Conservation (phyloP, 2,113 vertebrate genomes). For the Urocynchramus pylzowi region DNA sequence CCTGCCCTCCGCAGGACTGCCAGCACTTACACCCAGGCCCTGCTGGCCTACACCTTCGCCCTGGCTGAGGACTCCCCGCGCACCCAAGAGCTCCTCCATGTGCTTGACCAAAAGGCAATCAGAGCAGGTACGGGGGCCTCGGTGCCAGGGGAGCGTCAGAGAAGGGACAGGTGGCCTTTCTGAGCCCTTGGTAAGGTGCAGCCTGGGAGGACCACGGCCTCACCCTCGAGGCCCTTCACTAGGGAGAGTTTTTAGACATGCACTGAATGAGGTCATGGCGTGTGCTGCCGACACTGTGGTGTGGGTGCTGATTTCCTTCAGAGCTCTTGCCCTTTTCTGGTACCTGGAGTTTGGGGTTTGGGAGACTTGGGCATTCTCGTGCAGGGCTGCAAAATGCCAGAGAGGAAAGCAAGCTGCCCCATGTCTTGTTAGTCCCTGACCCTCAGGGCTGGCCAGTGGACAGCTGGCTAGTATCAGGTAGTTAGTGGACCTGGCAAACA, state of each 20-base stretch:
- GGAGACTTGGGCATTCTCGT: background rate
- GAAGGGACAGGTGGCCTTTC: background rate
- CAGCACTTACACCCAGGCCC: conserved; percentile 77
- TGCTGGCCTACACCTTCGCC: conserved; percentile 85
- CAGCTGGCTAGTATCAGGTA: background rate
- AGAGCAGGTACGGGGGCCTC: conserved; percentile 7
- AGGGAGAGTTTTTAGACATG: background rate
- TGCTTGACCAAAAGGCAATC: conserved; percentile 42
- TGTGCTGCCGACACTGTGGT: background rate
- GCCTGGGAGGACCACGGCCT: background rate
- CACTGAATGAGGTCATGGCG: background rate
- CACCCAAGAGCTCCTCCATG: background rate
- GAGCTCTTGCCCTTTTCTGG: background rate
- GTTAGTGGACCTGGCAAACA: background rate
- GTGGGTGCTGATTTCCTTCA: background rate
- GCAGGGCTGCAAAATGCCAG: background rate
- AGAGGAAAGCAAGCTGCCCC: background rate
- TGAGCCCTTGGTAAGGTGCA: background rate
- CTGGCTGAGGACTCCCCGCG: conserved; percentile 67
- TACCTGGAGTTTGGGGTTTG: background rate
- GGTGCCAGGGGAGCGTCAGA: background rate
- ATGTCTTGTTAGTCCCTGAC: background rate
- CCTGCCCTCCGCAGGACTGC: background rate
- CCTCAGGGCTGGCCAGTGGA: background rate
- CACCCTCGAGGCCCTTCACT: background rate